These are phyloP conservation scores for Parotia lawesii DNA, from an alignment of 2,113 vertebrate genomes.

Conservation along the genomic window DNA sequence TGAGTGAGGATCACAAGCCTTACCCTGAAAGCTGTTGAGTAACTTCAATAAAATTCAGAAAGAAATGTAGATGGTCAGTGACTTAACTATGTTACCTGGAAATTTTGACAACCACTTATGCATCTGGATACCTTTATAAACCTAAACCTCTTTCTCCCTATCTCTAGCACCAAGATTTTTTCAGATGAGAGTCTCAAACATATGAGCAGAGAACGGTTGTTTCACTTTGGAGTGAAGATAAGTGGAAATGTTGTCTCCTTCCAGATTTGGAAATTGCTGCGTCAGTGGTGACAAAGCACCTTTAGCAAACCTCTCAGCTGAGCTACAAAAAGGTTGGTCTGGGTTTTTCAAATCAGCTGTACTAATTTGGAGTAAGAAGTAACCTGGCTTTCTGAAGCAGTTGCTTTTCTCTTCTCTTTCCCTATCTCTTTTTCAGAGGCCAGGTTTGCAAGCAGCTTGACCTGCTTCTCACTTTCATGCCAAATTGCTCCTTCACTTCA, in stretches of 20 bases:
- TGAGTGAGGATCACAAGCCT: neutral
- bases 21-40: neutral
- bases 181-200: neutral
- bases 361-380: neutral
- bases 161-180: neutral
- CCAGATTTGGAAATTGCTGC: neutral
- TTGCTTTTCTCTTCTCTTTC: conserved; percentile 9
- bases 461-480: conserved; percentile 29
- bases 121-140: neutral
- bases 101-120: neutral
- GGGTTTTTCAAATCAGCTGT: neutral
- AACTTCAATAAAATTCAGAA: neutral
- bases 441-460: neutral
- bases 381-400: neutral
- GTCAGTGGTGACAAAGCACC: neutral
- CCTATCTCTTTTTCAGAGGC: neutral
- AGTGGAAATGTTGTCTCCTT: neutral
- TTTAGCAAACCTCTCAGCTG: neutral
- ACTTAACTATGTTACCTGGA: neutral
- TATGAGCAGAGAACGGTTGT: neutral
- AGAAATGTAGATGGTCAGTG: neutral
- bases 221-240: neutral
- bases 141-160: neutral
- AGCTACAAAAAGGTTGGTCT: neutral
- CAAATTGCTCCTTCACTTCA: neutral